These are phyloP conservation scores for Antigone vipio DNA, from an alignment of 2,113 vertebrate genomes.

Conservation along the genomic window DNA sequence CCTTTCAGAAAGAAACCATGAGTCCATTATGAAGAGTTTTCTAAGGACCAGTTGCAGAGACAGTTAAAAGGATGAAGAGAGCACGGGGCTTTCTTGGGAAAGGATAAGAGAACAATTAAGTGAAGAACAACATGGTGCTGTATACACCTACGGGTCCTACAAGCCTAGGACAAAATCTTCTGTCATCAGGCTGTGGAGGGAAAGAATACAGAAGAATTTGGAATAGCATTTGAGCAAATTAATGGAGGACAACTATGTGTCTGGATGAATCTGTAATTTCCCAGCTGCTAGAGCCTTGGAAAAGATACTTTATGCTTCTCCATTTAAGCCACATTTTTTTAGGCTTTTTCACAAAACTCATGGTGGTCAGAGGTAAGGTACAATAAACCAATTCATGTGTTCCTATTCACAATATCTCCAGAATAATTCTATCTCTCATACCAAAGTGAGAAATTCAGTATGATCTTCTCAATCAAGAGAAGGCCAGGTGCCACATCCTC, in stretches of 20 bases:
- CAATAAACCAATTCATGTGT: background rate
- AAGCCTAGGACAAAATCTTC: background rate
- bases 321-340: background rate
- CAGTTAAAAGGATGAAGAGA: background rate
- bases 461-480: background rate
- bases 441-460: background rate
- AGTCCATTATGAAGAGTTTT: background rate
- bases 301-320: background rate
- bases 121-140: background rate
- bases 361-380: background rate
- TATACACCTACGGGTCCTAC: fast-evolving
- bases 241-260: background rate
- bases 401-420: background rate
- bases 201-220: background rate
- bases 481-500: background rate
- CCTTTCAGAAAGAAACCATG: background rate
- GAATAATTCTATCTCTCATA: background rate
- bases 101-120: background rate
- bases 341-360: background rate
- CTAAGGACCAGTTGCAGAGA: background rate
- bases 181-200: background rate
- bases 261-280: background rate
- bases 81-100: background rate
- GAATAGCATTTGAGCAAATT: background rate
- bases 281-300: background rate